A percentile compares a stretch with the other conserved stretches of the same genome.
phyloP scores from a whole-genome alignment of 2,797 vertebrate species.

The Xenentodon cancila region DNA sequence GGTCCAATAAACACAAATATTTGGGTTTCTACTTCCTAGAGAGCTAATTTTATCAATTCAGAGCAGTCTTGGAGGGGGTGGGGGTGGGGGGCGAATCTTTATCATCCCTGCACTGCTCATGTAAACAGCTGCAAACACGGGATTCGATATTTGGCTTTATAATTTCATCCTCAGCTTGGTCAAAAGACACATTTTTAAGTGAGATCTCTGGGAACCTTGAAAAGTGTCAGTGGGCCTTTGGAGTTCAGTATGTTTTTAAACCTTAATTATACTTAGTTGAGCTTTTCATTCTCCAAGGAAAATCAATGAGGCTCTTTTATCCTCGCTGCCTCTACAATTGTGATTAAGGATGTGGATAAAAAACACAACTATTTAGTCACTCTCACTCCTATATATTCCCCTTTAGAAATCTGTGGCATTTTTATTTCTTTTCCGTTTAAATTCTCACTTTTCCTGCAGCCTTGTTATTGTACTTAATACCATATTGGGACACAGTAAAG shows the following conservation, averaged over 20 bases:
- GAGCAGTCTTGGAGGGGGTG: constrained; percentile 21
- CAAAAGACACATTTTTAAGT: constrained; percentile 54
- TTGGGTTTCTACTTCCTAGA: constrained; percentile 15
- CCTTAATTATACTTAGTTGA: constrained; percentile 68
- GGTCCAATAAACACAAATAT: constrained; percentile 54
- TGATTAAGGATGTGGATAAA: constrained; percentile 63
- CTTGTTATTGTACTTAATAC: constrained; percentile 28
- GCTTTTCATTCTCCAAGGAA: constrained; percentile 63
- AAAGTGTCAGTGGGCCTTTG: constrained; percentile 55
- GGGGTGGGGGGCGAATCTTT: constrained; percentile 2
- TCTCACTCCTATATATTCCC: constrained; percentile 19
- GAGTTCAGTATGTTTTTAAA: constrained; percentile 68
- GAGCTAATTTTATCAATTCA: constrained; percentile 21
- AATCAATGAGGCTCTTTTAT: constrained; percentile 72
- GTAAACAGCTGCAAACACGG: constrained; percentile 31
- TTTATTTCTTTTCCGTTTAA: constrained; percentile 32
- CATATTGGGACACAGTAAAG: constrained; percentile 28
- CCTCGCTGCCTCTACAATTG: constrained; percentile 46
- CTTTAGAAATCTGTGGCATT: constrained; percentile 38
- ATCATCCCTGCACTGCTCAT: not conserved
- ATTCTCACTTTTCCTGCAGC: constrained; percentile 32
- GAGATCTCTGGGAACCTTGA: constrained; percentile 58
- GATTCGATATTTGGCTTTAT: constrained; percentile 36
- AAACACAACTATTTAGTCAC: constrained; percentile 56
- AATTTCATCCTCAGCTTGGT: constrained; percentile 44